Evolutionary conservation across 2,888 invertebrate species (phyloP), one percentile per base, ranked within the genome.

Genomic region (Oscheius onirici): DNA sequence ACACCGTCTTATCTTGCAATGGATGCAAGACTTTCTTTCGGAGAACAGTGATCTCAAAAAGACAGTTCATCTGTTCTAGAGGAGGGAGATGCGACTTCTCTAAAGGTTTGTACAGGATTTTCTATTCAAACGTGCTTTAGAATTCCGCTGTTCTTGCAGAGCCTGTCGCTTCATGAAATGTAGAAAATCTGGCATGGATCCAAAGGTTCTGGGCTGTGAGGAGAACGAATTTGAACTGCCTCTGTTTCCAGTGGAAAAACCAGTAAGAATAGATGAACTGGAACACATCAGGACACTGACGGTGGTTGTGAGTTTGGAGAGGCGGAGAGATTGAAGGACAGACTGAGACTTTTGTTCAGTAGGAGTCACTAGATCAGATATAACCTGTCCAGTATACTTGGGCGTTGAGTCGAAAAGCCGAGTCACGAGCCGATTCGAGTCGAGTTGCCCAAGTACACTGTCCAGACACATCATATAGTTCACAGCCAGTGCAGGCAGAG

Each of bases 11-110:
- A 26, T 76, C 76, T 41, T 82, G 82, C 71, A 82, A 82, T 68
- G 82, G 82, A 15, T 82, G 82, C 71, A 82, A 82, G 67, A 82
- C 82, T 10, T 82, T 82, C 69, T 82, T 81, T 52, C 52, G 82
- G 40, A 52, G 81, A 10, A 82, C 82, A 2, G 68, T 82, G 11
- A 79, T 81, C 72, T 65, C 71, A 26, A 74, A 72, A 11, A 57
- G 82, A 22, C 66, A 55, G 0, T 82, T 82, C 67, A 41, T 41
- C 5, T 82, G 82, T 52, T 54, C 78, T 11, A 76, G 79, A 67
- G 80, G 77, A 51, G 82, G 81, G 6, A 72, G 71, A 15, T 82
- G 82, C 51, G 73, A 73, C 20, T 82, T 81, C 41, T 75, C 70
- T 26, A 82, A 80, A 80, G 80, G 78, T 34, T 79, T 82, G 51